phyloP scores from a whole-genome alignment of 2,113 vertebrate species.

The Jacana jacana region DNA sequence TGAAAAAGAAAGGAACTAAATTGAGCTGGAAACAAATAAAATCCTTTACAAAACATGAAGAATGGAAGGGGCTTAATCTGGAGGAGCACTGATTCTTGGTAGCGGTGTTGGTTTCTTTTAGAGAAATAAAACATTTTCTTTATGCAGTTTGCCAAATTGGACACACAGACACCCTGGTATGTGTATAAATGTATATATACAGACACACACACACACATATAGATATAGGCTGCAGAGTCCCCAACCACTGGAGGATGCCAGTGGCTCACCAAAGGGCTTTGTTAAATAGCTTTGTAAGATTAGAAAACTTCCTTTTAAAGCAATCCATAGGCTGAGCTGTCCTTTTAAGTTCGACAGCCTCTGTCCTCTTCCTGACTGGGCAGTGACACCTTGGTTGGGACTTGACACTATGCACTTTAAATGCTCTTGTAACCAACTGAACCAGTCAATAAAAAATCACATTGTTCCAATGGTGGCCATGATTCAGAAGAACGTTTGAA shows the following conservation, averaged over 20 bases:
- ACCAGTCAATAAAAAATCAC: too few species aligned
- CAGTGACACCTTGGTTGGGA: neutral
- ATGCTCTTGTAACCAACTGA: neutral
- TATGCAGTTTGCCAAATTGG: neutral
- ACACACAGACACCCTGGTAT: neutral
- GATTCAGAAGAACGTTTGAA: neutral
- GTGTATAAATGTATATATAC: neutral
- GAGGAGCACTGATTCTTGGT: neutral
- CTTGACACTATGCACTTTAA: accelerated
- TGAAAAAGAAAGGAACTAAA: neutral
- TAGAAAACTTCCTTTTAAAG: neutral
- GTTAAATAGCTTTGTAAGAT: neutral
- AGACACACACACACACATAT: neutral
- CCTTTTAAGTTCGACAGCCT: accelerated
- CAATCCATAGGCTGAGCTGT: neutral
- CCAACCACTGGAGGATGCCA: neutral
- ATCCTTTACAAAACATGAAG: neutral
- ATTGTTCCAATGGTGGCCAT: neutral
- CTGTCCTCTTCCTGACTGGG: neutral
- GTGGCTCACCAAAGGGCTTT: neutral
- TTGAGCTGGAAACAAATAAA: neutral
- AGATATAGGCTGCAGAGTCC: neutral
- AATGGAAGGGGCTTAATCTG: neutral
- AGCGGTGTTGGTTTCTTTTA: neutral
- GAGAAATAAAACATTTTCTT: slow-evolving; percentile 38